Conservation (phyloP, 2,797 vertebrate genomes). For the Ctenochaetus hawaiiensis region DNA sequence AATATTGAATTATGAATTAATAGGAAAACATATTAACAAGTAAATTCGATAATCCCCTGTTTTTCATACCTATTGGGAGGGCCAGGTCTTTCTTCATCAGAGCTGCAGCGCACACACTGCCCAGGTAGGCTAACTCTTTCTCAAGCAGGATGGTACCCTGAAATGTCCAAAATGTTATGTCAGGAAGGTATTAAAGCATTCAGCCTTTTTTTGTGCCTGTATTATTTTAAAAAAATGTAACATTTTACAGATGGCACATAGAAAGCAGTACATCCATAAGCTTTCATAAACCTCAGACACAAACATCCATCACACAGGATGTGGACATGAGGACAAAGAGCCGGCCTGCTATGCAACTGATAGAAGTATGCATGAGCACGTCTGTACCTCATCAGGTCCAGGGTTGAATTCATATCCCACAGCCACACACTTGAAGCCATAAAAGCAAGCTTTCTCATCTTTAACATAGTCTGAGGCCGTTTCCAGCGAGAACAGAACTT, state of each 20-base stretch:
- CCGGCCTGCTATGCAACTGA: not conserved
- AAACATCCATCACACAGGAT: not conserved
- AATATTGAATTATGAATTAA: not conserved
- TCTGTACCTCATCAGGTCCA: conserved; percentile 93
- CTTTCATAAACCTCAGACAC: not conserved
- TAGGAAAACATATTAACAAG: not conserved
- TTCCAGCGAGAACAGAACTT: conserved; percentile 97
- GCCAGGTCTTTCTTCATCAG: conserved; percentile 99
- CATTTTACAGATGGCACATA: not conserved
- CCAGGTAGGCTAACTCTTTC: conserved; percentile 96
- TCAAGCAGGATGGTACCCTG: conserved; percentile 98
- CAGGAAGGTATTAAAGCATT: conserved; percentile 13
- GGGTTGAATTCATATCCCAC: conserved; percentile 99
- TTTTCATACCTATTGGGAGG: conserved; percentile 91
- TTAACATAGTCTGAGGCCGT: conserved; percentile 99
- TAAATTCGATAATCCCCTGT: not conserved
- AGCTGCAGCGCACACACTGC: conserved; percentile 96
- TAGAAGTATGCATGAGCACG: not conserved
- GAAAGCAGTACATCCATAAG: not conserved
- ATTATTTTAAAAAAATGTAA: not conserved
- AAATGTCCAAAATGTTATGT: conserved; percentile 59
- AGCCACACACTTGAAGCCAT: conserved; percentile 97
- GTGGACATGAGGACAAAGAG: not conserved
- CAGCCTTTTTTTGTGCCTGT: not conserved
- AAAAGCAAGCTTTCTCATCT: conserved; percentile 98